Conservation (phyloP, 2,113 vertebrate species). For the Hoplias malabaricus region DNA sequence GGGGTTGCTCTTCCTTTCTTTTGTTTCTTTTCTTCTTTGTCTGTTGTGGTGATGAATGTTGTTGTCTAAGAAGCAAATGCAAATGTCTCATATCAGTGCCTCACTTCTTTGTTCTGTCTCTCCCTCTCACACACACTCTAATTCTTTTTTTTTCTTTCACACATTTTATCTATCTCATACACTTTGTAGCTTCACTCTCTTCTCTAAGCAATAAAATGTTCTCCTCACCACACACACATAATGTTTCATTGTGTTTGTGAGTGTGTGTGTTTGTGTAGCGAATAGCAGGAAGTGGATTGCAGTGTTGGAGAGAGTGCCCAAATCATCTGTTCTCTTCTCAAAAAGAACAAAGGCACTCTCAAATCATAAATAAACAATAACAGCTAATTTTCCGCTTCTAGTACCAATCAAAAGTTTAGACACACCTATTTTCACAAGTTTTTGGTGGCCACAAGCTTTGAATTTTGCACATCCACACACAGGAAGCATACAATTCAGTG, state of each 20-base stretch:
- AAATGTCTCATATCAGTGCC: constrained; percentile 67
- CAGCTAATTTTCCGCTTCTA: not conserved
- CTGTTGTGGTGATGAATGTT: constrained; percentile 74
- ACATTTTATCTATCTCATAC: not conserved
- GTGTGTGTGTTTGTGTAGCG: too few species aligned
- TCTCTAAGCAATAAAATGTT: not conserved
- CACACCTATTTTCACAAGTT: not conserved
- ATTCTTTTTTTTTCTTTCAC: not conserved
- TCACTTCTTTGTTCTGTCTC: constrained; percentile 14
- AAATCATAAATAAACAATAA: not conserved
- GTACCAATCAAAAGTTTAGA: not conserved
- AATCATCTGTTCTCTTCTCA: not conserved
- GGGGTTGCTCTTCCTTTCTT: constrained; percentile 54
- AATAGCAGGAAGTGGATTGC: not conserved
- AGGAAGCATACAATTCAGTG: too few species aligned
- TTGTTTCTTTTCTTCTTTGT: constrained; percentile 60
- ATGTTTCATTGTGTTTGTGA: not conserved
- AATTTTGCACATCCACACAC: too few species aligned
- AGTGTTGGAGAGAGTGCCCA: not conserved
- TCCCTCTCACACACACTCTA: not conserved
- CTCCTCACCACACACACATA: not conserved
- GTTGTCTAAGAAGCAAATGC: constrained; percentile 64
- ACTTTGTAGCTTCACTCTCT: not conserved
- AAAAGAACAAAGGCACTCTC: constrained; percentile 1
- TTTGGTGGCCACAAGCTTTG: too few species aligned